Base-by-base conservation (phyloP, 2,888 invertebrate species). In the Halictus ligatus region DNA sequence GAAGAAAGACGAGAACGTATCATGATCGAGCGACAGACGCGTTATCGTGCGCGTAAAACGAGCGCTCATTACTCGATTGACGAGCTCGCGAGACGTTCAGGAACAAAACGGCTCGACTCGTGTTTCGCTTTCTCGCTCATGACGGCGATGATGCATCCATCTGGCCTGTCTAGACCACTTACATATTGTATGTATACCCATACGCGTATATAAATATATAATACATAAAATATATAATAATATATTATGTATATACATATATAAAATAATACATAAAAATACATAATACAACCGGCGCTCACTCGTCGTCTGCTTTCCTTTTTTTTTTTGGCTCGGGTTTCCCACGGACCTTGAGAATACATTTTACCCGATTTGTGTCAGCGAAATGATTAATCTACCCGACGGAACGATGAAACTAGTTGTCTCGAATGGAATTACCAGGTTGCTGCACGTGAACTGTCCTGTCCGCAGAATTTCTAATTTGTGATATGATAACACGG, bases 131-230 rank as follows among this genome's bases (percentile, higher is more conserved):
- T 89, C 89, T 88, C 83, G 75, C 88, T 87, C 78, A 84, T 86
- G 84, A 82, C 72, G 84, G 80, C 84, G 88, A 87, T 87, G 89
- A 89, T 89, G 85, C 87, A 85, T 88, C 87, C 85, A 87, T 88
- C 89, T 89, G 89, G 89, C 83, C 88, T 87, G 89, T 89, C 89
- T 89, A 88, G 89, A 89, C 89, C 85, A 86, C 89, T 89, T 86
- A 86, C 35, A 40, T 69, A 40, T 35, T 69, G 35, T 21, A 40
- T 40, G 35, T 21, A 35, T 21, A 21, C 8, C 21, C 40, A 40
- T 8, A 35, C 8, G 25, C 25, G 64, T 29, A 15, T 7, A 21
- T 58, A 0, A 5, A n/a, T 1, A 35, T 58, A 8, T 60, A 5
- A 35, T 35, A 35, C 2, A 35, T 35, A 35, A 50, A 58, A 67